A percentile compares a stretch with the other conserved stretches of the same genome.
Conservation (phyloP, 2,797 vertebrate species). For the Esox masquinongy region DNA sequence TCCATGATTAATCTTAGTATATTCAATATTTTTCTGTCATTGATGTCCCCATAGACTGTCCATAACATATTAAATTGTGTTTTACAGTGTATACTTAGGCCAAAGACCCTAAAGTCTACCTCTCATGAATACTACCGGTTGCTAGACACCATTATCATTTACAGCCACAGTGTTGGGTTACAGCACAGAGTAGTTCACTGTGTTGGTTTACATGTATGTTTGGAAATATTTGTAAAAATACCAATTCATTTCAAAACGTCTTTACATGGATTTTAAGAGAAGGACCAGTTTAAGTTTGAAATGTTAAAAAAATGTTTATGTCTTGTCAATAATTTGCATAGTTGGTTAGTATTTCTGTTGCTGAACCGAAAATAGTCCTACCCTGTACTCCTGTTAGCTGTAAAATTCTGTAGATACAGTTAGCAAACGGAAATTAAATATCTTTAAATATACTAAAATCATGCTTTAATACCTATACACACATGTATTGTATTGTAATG, state of each 20-base stretch:
- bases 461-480: too few species aligned
- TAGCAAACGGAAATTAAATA: too few species aligned
- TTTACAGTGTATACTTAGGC: background rate
- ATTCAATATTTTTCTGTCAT: background rate
- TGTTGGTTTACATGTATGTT: background rate
- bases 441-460: too few species aligned
- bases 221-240: background rate
- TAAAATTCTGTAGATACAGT: background rate
- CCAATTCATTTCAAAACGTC: background rate
- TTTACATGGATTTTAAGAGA: background rate
- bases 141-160: constrained; percentile 2
- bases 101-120: background rate
- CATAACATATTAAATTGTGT: background rate
- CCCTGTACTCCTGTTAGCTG: background rate
- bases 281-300: background rate
- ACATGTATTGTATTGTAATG: too few species aligned
- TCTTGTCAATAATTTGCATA: background rate
- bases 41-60: background rate
- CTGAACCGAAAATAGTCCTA: background rate
- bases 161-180: background rate
- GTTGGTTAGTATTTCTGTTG: background rate
- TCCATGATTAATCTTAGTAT: background rate
- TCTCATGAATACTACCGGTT: background rate
- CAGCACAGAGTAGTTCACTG: background rate
- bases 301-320: background rate